These are phyloP conservation scores for Alviniconcha strummeri DNA, from an alignment of 2,888 invertebrate species.

Conservation along the genomic window DNA sequence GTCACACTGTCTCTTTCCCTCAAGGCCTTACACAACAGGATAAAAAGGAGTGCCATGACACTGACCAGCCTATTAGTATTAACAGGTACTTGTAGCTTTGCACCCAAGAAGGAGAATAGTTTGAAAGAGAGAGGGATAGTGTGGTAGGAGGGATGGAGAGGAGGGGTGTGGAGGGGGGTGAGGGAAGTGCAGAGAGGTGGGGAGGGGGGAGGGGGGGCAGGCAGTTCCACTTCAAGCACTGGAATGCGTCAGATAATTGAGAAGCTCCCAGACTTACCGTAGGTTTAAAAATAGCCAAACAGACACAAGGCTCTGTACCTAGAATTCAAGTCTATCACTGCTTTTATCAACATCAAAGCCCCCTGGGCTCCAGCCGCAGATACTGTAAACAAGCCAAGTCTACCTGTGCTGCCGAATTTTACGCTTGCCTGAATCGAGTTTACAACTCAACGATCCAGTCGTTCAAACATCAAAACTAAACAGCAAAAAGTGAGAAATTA, in stretches of 20 bases:
- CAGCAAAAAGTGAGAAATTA: neutral
- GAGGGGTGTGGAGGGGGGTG: too few species aligned
- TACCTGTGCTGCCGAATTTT: slow-evolving; percentile 20
- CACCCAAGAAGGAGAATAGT: too few species aligned
- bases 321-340: slow-evolving; percentile 1
- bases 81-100: too few species aligned
- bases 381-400: slow-evolving; percentile 25
- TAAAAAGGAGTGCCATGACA: slow-evolving; percentile 11
- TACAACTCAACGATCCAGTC: neutral
- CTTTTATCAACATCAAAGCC: slow-evolving; percentile 21
- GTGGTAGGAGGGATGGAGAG: too few species aligned
- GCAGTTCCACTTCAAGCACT: neutral
- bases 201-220: neutral
- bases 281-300: neutral
- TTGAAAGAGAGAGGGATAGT: too few species aligned
- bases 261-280: neutral
- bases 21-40: neutral
- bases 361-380: slow-evolving; percentile 3
- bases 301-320: neutral
- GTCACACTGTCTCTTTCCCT: neutral
- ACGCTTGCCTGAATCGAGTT: slow-evolving; percentile 12
- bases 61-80: neutral
- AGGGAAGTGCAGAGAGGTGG: neutral
- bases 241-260: neutral
- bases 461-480: neutral